These are phyloP conservation scores for Ormia ochracea DNA, from an alignment of 2,888 invertebrate genomes.

Conservation along the genomic window DNA sequence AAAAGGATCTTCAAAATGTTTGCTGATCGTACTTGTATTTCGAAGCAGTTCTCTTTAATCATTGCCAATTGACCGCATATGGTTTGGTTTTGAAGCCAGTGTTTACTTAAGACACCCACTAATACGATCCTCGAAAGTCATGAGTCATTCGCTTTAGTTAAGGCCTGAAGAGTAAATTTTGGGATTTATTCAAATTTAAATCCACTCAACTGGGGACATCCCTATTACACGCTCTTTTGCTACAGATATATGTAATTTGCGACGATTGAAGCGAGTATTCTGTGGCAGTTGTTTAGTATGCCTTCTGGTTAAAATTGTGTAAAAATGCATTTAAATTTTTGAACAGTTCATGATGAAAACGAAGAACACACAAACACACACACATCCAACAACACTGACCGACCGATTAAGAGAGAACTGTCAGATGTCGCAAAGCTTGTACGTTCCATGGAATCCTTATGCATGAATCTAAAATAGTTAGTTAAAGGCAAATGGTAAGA, in stretches of 20 bases:
- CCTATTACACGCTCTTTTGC: neutral
- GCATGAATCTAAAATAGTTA: neutral
- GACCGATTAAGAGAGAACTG: conserved; percentile 7
- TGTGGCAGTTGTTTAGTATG: conserved; percentile 41
- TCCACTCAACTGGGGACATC: neutral
- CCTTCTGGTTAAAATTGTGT: conserved; percentile 45
- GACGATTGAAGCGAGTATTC: conserved; percentile 5
- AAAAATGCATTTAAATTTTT: conserved; percentile 52
- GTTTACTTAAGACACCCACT: too few species aligned
- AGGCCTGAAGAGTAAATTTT: too few species aligned
- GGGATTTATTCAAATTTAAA: neutral
- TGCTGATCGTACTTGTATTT: too few species aligned
- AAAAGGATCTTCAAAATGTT: too few species aligned
- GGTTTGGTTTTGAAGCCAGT: too few species aligned
- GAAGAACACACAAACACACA: conserved; percentile 9
- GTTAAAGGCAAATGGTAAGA: neutral
- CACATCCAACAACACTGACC: neutral
- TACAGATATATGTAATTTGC: neutral
- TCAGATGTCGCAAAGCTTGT: conserved; percentile 26
- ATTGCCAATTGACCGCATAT: too few species aligned
- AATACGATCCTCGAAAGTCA: too few species aligned
- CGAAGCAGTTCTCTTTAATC: too few species aligned
- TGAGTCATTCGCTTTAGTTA: too few species aligned
- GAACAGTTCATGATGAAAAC: conserved; percentile 44
- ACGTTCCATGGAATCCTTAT: conserved; percentile 21